Conservation (phyloP, 2,797 vertebrate genomes). For the Sebastes oblongus region DNA sequence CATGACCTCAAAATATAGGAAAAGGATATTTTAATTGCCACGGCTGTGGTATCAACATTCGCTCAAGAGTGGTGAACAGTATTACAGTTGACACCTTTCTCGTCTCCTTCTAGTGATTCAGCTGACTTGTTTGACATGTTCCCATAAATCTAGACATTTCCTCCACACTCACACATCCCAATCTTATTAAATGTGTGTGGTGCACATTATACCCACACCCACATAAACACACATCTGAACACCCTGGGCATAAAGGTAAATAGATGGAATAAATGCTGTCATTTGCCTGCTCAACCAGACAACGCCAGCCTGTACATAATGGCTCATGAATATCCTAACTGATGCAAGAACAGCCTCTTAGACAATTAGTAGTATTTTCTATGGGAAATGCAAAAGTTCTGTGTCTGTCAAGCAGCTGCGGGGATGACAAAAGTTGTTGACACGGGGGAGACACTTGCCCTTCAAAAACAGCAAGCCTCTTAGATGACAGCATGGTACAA, state of each 20-base stretch:
- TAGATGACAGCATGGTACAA: constrained; percentile 36
- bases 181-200: constrained; percentile 6
- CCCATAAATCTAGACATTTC: constrained; percentile 19
- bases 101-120: constrained; percentile 26
- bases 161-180: neutral
- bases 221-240: neutral
- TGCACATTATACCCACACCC: neutral
- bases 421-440: constrained; percentile 45
- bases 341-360: neutral
- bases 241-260: neutral
- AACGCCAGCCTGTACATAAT: neutral
- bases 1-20: neutral
- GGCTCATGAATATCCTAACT: neutral
- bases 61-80: neutral
- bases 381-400: constrained; percentile 17
- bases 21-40: constrained; percentile 11
- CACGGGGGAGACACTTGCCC: constrained; percentile 39
- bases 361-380: constrained; percentile 10
- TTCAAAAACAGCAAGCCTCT: constrained; percentile 51
- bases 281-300: neutral
- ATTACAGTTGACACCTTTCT: constrained; percentile 29
- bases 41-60: neutral
- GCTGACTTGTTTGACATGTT: constrained; percentile 35
- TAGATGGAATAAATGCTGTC: neutral
- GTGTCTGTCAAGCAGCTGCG: constrained; percentile 26